A percentile compares a stretch with the other conserved stretches of the same genome.
These are phyloP conservation scores for Blastobasis adustella DNA, from an alignment of 2,888 invertebrate genomes.

Conservation along the genomic window DNA sequence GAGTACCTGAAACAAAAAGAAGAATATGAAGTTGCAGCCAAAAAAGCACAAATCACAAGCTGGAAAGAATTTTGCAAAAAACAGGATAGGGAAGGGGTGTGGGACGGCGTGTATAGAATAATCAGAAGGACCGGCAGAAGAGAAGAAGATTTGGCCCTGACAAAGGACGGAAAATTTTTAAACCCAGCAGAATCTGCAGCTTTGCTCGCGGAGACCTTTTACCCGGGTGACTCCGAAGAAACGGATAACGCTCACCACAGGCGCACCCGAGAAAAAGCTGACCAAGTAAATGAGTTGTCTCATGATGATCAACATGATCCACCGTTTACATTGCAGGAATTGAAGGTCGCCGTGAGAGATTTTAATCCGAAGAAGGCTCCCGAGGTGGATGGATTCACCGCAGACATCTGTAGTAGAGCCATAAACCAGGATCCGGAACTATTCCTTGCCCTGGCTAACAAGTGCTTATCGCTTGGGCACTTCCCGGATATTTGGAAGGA, in stretches of 20 bases:
- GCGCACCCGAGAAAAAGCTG: neutral
- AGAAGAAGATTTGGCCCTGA: conserved; percentile 5
- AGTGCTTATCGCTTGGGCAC: conserved; percentile 10
- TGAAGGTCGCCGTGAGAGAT: neutral
- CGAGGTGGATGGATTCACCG: conserved; percentile 17
- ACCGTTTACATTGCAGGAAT: conserved; percentile 11
- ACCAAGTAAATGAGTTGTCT: neutral
- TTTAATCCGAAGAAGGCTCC: conserved; percentile 19
- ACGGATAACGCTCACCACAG: conserved; percentile 2
- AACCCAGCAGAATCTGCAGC: conserved; percentile 1
- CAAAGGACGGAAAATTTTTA: conserved; percentile 1
- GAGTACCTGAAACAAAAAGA: neutral
- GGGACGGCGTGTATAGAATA: conserved; percentile 1
- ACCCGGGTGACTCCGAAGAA: conserved; percentile 9
- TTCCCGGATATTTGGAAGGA: conserved; percentile 16
- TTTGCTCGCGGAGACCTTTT: conserved; percentile 6
- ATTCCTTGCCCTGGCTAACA: conserved; percentile 13
- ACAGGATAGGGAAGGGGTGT: no score
- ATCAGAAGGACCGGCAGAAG: conserved; percentile 3
- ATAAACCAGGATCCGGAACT: conserved; percentile 4
- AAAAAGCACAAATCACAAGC: neutral
- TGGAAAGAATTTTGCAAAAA: neutral
- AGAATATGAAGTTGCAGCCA: neutral
- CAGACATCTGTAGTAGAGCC: conserved; percentile 17
- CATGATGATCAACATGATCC: conserved; percentile 6